These are phyloP conservation scores for Eupithecia subfuscata DNA, from an alignment of 2,888 invertebrate genomes.

Conservation along the genomic window DNA sequence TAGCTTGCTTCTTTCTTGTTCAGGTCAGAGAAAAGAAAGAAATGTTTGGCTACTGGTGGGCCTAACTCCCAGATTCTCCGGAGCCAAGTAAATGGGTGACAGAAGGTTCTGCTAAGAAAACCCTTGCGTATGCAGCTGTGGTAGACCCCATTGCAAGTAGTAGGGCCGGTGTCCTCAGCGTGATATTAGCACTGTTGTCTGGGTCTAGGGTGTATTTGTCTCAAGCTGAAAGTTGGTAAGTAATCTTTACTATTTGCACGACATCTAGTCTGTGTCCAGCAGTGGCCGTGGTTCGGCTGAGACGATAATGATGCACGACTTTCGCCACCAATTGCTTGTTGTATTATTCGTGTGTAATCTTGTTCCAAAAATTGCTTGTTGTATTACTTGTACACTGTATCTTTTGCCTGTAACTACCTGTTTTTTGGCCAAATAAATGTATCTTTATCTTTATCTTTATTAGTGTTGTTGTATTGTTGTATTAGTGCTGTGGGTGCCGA, in stretches of 20 bases:
- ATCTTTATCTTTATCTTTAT: too few species aligned
- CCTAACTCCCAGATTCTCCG: slow-evolving; percentile 86
- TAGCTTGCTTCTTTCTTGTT: slow-evolving; percentile 23
- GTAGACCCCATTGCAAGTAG: slow-evolving; percentile 88
- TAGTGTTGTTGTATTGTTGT: too few species aligned
- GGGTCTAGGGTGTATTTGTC: slow-evolving; percentile 88
- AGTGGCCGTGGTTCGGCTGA: too few species aligned
- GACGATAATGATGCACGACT: too few species aligned
- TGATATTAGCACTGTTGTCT: slow-evolving; percentile 87
- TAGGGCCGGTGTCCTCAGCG: slow-evolving; percentile 87
- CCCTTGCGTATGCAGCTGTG: slow-evolving; percentile 85
- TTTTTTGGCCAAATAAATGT: too few species aligned
- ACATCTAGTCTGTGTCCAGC: not conserved
- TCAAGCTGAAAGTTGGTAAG: slow-evolving; percentile 88
- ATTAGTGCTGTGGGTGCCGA: too few species aligned
- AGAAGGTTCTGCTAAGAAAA: slow-evolving; percentile 69
- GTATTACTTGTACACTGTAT: too few species aligned
- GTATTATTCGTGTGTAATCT: too few species aligned
- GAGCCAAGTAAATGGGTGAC: slow-evolving; percentile 70
- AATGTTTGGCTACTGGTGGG: slow-evolving; percentile 91
- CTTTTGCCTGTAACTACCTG: too few species aligned
- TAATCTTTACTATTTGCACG: not conserved
- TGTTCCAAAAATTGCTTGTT: too few species aligned
- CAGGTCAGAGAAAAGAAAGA: slow-evolving; percentile 86
- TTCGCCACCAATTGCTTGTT: too few species aligned